phyloP scores from a whole-genome alignment of 2,797 vertebrate species.

The Antennarius maculatus region DNA sequence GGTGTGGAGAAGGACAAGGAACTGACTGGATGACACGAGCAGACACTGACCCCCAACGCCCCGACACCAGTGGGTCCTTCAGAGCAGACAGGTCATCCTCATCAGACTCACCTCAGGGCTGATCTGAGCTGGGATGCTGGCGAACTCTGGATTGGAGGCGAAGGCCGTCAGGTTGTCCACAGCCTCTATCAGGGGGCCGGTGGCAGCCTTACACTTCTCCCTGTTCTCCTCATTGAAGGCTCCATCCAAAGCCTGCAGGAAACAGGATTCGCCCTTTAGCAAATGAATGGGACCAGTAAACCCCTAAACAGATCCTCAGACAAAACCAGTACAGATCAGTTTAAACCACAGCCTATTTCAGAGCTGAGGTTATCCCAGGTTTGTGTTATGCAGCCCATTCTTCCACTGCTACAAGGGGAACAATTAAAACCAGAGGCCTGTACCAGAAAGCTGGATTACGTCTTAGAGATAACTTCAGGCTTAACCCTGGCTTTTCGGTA shows the following conservation, averaged over 20 bases:
- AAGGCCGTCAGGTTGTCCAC: constrained; percentile 98
- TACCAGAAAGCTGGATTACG: no score
- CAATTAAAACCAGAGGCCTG: no score
- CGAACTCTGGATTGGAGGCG: constrained; percentile 96
- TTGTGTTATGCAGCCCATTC: background rate
- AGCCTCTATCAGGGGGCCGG: constrained; percentile 93
- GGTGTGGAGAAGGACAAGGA: background rate
- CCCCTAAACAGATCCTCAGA: background rate
- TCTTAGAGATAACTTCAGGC: no score
- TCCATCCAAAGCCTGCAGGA: constrained; percentile 90
- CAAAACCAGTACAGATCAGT: background rate
- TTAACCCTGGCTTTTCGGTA: no score
- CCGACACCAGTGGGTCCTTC: no score
- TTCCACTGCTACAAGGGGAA: no score
- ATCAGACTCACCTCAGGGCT: constrained; percentile 87
- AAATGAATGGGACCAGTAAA: background rate
- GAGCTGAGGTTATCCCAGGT: background rate
- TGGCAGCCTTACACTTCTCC: constrained; percentile 91
- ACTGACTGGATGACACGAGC: background rate
- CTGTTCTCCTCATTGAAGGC: constrained; percentile 95
- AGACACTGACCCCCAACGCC: background rate
- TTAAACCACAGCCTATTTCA: background rate
- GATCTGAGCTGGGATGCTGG: constrained; percentile 95
- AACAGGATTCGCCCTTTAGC: background rate
- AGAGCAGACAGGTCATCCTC: no score